Percentiles rank a stretch among this genome's conserved stretches.
These are phyloP conservation scores for Macrosteles quadrilineatus DNA, from an alignment of 1,140 invertebrate species.

Conservation along the genomic window DNA sequence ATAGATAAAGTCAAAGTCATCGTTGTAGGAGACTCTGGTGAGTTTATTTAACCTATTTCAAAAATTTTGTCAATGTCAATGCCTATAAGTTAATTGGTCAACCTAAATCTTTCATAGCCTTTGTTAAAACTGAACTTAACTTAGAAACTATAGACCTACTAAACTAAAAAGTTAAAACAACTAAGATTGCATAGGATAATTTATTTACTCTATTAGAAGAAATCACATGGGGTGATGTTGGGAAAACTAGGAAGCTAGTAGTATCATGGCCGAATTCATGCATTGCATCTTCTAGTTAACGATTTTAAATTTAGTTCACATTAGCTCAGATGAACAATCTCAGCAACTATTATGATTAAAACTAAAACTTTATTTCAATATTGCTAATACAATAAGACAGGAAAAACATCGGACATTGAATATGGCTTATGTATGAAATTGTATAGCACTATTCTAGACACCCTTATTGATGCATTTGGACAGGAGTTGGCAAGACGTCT, in stretches of 20 bases:
- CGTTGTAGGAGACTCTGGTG: slow-evolving; percentile 91
- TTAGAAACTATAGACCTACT: not conserved
- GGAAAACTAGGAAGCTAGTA: no score
- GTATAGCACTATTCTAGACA: not conserved
- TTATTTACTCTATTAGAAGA: not conserved
- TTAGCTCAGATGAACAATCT: no score
- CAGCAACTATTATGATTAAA: no score
- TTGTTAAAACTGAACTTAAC: not conserved
- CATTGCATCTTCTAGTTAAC: no score
- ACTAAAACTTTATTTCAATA: no score
- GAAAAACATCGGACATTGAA: no score
- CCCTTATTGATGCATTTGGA: no score
- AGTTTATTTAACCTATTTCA: slow-evolving; percentile 15
- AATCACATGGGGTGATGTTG: no score
- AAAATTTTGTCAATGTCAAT: not conserved
- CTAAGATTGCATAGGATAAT: not conserved
- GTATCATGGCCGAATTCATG: no score
- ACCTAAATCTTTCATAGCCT: not conserved
- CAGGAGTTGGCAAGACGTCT: slow-evolving; percentile 95
- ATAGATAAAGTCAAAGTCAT: slow-evolving; percentile 89
- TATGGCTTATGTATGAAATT: no score
- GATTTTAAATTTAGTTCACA: no score
- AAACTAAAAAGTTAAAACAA: not conserved
- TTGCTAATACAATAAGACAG: no score
- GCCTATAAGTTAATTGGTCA: not conserved